These are phyloP conservation scores for Drosophila funebris DNA, from an alignment of 1,140 invertebrate species.

Conservation along the genomic window DNA sequence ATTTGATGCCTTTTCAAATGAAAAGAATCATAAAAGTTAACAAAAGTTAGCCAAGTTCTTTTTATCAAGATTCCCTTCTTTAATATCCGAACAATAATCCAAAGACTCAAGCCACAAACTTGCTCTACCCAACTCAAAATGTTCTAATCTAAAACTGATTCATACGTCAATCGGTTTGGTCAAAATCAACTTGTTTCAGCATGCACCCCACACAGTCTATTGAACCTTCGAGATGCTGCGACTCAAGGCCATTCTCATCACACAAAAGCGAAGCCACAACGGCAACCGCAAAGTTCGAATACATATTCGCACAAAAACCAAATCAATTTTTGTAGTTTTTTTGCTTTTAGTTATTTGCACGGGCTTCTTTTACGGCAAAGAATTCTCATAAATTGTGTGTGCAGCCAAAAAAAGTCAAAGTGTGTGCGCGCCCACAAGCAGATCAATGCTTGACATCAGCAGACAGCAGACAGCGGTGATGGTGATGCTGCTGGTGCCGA, in stretches of 20 bases:
- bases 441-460: slow-evolving; percentile 11
- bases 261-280: slow-evolving; percentile 50
- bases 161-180: slow-evolving; percentile 42
- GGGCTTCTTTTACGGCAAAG: slow-evolving; percentile 31
- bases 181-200: slow-evolving; percentile 44
- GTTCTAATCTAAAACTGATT: slow-evolving; percentile 34
- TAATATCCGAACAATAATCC: slow-evolving; percentile 14
- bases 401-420: slow-evolving; percentile 47
- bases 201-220: slow-evolving; percentile 63
- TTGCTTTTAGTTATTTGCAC: too few relatives aligned
- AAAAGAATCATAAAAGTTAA: slow-evolving; percentile 15
- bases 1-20: slow-evolving; percentile 1
- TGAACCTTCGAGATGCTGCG: slow-evolving; percentile 60
- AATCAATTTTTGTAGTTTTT: slow-evolving; percentile 41
- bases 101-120: slow-evolving; percentile 61
- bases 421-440: slow-evolving; percentile 45
- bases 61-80: not conserved
- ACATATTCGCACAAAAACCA: slow-evolving; percentile 49
- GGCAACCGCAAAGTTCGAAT: slow-evolving; percentile 66
- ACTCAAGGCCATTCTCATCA: slow-evolving; percentile 69
- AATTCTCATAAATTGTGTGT: slow-evolving; percentile 47
- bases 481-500: slow-evolving; percentile 5
- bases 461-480: not conserved
- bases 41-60: not conserved
- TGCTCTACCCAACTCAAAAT: slow-evolving; percentile 15